Base-by-base conservation (phyloP, 2,113 vertebrate species). In the Cyanocitta stelleri region DNA sequence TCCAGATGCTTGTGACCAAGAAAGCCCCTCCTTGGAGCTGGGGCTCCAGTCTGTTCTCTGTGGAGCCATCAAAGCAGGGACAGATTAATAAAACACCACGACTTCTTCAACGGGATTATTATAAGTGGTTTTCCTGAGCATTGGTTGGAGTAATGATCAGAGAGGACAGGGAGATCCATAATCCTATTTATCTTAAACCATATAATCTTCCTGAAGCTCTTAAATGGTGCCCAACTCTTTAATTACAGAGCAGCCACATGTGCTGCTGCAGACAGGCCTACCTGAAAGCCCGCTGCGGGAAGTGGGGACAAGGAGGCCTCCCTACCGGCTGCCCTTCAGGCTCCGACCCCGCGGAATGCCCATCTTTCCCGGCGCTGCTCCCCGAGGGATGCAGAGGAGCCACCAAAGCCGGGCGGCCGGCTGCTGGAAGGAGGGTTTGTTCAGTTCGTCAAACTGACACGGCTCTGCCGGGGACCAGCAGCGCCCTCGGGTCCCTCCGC, bases 141-240 rank as follows among this genome's bases (percentile, higher is more conserved):
- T 95, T 96, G 96, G 96, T 94, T 92, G 90, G 85, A 96, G 85
- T 89, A 95, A 95, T 87, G 97, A 97, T 97, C 87, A 96, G 94
- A 94, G 95, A 93, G 95, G 91, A 95, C 73, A 83, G 82, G 71
- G 81, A 95, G 85, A 95, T 95, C 73, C 96, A 66, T 97, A 97
- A 98, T 98, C 97, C 96, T 88, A 87, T 96, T 97, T 97, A 96
- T 96, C 96, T 92, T 95, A 97, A 96, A 96, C 97, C 93, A 89
- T 97, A 95, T 98, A 97, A 98, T 98, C 97, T 97, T 97, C 89
- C 85, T n/a, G 94, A 97, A 97, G 97, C 97, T 96, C 96, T 96
- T 98, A 97, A 98, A 95, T 94, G 85, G 90, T 94, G 87, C 88
- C 96, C 97, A 78, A 66, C 87, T 96, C 94, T 92, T 93, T 98